phyloP scores from a whole-genome alignment of 2,888 invertebrate species.

The Drosophila putrida region DNA sequence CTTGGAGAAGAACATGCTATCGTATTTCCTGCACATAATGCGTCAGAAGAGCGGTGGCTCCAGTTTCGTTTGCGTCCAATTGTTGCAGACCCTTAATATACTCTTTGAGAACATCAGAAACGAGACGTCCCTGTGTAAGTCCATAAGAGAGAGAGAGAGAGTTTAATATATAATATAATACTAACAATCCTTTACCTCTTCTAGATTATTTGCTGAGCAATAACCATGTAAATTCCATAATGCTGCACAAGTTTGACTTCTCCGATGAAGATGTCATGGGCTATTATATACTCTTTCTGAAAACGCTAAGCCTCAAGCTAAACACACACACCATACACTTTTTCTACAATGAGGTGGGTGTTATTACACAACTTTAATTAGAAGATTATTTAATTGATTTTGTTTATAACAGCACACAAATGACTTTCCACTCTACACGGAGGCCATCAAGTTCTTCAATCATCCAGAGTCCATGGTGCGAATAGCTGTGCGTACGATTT shows the following conservation, averaged over 20 bases:
- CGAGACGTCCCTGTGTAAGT: slow-evolving; percentile 99
- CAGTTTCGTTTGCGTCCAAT: slow-evolving; percentile 98
- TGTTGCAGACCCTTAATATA: slow-evolving; percentile 99
- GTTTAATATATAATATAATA: neutral
- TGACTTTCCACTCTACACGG: slow-evolving; percentile 99
- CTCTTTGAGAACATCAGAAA: slow-evolving; percentile 99
- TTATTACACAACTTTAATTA: neutral
- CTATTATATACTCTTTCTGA: slow-evolving; percentile 99
- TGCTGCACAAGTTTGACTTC: slow-evolving; percentile 99
- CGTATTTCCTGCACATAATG: slow-evolving; percentile 98
- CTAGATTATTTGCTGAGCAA: slow-evolving; percentile 99
- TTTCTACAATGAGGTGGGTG: slow-evolving; percentile 95
- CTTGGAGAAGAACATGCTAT: slow-evolving; percentile 99
- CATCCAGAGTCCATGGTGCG: slow-evolving; percentile 99
- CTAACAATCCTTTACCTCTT: slow-evolving; percentile 78
- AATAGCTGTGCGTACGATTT: slow-evolving; percentile 98
- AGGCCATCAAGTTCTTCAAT: slow-evolving; percentile 99
- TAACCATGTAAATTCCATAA: slow-evolving; percentile 99
- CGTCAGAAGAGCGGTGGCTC: slow-evolving; percentile 97
- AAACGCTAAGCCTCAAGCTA: slow-evolving; percentile 98
- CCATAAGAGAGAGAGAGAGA: neutral
- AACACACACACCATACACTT: slow-evolving; percentile 99
- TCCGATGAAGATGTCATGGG: slow-evolving; percentile 99
- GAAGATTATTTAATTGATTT: neutral
- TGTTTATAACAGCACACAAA: slow-evolving; percentile 92